phyloP scores from a whole-genome alignment of 2,113 vertebrate genomes.

The Hemiprocne comata region DNA sequence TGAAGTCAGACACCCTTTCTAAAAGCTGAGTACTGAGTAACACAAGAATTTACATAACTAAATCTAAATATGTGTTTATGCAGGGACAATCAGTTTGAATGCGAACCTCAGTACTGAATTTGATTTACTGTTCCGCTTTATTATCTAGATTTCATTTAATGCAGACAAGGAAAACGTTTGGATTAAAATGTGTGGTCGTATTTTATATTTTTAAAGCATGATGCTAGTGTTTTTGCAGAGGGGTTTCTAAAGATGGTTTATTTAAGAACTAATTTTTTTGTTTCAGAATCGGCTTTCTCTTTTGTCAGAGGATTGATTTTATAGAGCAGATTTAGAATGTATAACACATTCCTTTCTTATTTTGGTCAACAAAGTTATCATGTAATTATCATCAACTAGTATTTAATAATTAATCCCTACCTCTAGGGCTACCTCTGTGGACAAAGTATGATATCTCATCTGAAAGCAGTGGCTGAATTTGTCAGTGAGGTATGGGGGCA shows the following conservation, averaged over 20 bases:
- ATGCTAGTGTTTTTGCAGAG: neutral
- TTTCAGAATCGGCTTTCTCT: neutral
- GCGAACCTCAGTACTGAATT: neutral
- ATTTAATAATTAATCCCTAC: slow-evolving; percentile 80
- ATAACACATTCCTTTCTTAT: neutral
- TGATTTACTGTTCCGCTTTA: neutral
- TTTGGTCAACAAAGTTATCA: slow-evolving; percentile 82
- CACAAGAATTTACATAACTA: neutral
- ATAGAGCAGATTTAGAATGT: neutral
- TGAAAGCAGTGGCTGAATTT: slow-evolving; percentile 52
- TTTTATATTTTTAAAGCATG: neutral
- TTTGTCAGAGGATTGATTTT: neutral
- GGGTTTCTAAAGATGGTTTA: neutral
- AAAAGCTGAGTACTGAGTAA: neutral
- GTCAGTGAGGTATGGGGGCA: slow-evolving; percentile 49
- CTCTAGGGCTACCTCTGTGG: slow-evolving; percentile 76
- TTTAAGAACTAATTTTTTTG: neutral
- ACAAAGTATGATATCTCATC: slow-evolving; percentile 59
- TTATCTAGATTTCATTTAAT: neutral
- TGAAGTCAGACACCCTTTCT: neutral
- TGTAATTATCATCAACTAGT: slow-evolving; percentile 73
- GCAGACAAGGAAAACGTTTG: neutral
- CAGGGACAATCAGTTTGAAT: neutral
- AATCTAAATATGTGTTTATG: neutral
- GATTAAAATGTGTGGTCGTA: neutral